Base-by-base conservation (phyloP, 2,113 vertebrate genomes). In the Sinocyclocheilus anshuiensis region DNA sequence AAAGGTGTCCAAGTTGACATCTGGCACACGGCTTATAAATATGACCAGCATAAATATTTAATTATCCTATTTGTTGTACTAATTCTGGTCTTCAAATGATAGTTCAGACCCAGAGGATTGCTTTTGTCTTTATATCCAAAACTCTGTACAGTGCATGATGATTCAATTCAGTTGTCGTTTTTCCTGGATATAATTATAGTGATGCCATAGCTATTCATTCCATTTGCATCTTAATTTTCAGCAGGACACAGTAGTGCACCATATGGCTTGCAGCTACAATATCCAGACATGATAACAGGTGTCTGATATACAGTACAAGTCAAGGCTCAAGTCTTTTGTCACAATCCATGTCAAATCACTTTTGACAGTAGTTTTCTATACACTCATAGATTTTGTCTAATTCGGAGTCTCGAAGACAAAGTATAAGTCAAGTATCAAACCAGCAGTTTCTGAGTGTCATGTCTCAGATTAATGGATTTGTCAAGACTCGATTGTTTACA, bases 21-120 rank as follows among this genome's bases (percentile, higher is more conserved):
- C 57, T 80, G 65, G 45, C 45, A 20, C n/a, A 86, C 80, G 8
- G 83, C 67, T 89, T 18, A 59, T 87, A 67, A 78, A 87, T 83
- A n/a, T 33, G 36, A 26, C 22, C 57, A 67, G 69, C 84, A 84
- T 86, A 84, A 61, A 86, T 79, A 39, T 69, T 87, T 87, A 45
- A 87, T 12, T 18, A 11, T 29, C 33, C 13, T 9, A 3, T 67
- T 39, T 75, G 63, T 45, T 18, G 4, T 75, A 6, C 24, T 84
- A 3, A 26, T 65, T 42, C 59, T 53, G 50, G 36, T 29, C 16
- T 15, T 71, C 22, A 18, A 55, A 20, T 39, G 15, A 39, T 71
- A 20, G 6, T 71, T 71, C 7, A 36, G 16, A 36, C 67, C 16
- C 6, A 71, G 6, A 36, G 1, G 2, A 16, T 69, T 33, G 65